Percentiles rank a stretch among this genome's conserved stretches.
These are phyloP conservation scores for Mionectes olivaceus DNA, from an alignment of 2,797 vertebrate genomes.

Conservation along the genomic window DNA sequence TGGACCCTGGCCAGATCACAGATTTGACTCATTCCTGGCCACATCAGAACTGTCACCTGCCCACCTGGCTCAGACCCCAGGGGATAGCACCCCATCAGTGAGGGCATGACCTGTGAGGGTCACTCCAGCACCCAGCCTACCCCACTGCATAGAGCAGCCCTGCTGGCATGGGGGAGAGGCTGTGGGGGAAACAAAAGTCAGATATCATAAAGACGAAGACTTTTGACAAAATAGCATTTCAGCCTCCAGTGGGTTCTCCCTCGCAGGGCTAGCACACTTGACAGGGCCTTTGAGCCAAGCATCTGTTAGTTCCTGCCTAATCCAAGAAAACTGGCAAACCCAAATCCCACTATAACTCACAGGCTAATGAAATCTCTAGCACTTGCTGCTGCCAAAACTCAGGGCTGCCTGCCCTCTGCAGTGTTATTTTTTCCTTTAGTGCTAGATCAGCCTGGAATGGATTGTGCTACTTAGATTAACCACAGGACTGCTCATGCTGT, in stretches of 20 bases:
- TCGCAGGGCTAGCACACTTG: background rate
- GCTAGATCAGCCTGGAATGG: slow-evolving; percentile 31
- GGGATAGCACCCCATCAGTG: rapidly evolving
- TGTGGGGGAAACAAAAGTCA: background rate
- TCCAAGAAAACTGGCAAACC: slow-evolving; percentile 17
- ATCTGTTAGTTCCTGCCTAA: background rate
- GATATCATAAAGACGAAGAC: background rate
- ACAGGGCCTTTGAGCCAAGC: background rate
- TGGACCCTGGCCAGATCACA: rapidly evolving
- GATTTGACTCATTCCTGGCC: background rate
- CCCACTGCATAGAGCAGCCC: background rate
- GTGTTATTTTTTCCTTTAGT: slow-evolving; percentile 34
- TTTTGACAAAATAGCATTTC: background rate
- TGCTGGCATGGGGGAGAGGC: rapidly evolving
- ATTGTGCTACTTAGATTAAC: slow-evolving; percentile 42
- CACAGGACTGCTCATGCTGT: slow-evolving; percentile 45
- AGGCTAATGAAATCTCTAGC: slow-evolving; percentile 41
- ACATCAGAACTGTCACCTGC: rapidly evolving
- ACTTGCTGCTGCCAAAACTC: slow-evolving; percentile 43
- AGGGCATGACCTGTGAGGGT: rapidly evolving
- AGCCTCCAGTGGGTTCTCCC: background rate
- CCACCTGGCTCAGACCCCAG: rapidly evolving
- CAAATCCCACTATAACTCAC: slow-evolving; percentile 28
- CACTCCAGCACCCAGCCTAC: background rate
- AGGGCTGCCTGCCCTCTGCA: background rate